A percentile compares a stretch with the other conserved stretches of the same genome.
Evolutionary conservation across 2,797 vertebrate genomes (phyloP).

Genomic region (Gymnocypris eckloni): DNA sequence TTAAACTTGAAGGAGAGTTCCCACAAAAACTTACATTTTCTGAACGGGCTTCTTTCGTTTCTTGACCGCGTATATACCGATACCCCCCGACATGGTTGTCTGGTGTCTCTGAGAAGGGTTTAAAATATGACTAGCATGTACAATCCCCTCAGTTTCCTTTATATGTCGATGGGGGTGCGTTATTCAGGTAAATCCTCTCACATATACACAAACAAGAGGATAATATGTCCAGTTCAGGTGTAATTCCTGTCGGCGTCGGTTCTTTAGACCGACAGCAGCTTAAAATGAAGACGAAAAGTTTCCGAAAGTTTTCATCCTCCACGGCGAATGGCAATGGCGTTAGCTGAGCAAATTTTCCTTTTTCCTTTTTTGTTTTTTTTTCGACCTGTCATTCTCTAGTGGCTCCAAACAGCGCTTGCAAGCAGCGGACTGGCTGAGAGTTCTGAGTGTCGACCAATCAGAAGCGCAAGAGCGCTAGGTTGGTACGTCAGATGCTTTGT

Average conservation of each 20-base stretch:
- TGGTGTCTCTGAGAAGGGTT: slow-evolving; percentile 4
- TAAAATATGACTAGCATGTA: slow-evolving; percentile 27
- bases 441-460: slow-evolving; percentile 57
- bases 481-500: slow-evolving; percentile 39
- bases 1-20: slow-evolving; percentile 36
- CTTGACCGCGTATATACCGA: slow-evolving; percentile 78
- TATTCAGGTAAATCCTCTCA: slow-evolving; percentile 28
- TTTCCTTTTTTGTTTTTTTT: slow-evolving; percentile 55
- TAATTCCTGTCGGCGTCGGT: background rate
- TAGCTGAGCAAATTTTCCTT: slow-evolving; percentile 48
- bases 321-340: slow-evolving; percentile 55
- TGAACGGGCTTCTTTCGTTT: slow-evolving; percentile 84
- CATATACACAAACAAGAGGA: background rate
- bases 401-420: slow-evolving; percentile 56
- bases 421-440: slow-evolving; percentile 62
- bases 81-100: slow-evolving; percentile 70
- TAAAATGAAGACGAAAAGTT: slow-evolving; percentile 14
- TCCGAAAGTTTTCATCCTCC: slow-evolving; percentile 45
- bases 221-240: background rate
- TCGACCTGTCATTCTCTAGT: slow-evolving; percentile 62
- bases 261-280: slow-evolving; percentile 18
- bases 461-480: background rate
- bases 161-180: slow-evolving; percentile 3
- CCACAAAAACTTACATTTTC: slow-evolving; percentile 77
- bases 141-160: slow-evolving; percentile 42